A percentile compares a stretch with the other conserved stretches of the same genome.
Evolutionary conservation across 1,140 invertebrate species (phyloP).

Genomic region (Micrasema minimum): DNA sequence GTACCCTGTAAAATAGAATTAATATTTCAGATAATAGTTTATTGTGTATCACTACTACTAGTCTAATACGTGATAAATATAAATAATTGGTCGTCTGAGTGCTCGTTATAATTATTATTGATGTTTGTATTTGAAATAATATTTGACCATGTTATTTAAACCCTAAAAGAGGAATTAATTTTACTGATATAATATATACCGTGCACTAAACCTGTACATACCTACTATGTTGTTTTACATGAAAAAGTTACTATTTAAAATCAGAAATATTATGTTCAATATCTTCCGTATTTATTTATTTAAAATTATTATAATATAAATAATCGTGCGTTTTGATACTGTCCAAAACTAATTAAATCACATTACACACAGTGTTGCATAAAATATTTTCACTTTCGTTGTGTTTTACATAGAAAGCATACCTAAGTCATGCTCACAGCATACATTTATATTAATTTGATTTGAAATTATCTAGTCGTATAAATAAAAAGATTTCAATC

Average conservation of each 20-base stretch:
- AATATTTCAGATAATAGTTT: neutral
- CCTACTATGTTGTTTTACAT: no score
- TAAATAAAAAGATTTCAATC: slow-evolving; percentile 47
- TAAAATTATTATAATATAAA: no score
- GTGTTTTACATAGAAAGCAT: slow-evolving; percentile 45
- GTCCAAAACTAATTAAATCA: slow-evolving; percentile 21
- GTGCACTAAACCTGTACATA: no score
- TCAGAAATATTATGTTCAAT: no score
- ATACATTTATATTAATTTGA: slow-evolving; percentile 33
- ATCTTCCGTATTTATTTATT: no score
- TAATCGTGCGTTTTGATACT: no score
- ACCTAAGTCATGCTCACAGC: slow-evolving; percentile 22
- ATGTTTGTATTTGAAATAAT: slow-evolving; percentile 33
- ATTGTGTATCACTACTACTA: slow-evolving; percentile 13
- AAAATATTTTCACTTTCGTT: slow-evolving; percentile 50
- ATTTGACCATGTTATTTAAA: slow-evolving; percentile 24
- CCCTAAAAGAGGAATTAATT: neutral
- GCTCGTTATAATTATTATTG: slow-evolving; percentile 20
- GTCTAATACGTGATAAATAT: slow-evolving; percentile 23
- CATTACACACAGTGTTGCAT: slow-evolving; percentile 50
- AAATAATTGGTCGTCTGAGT: slow-evolving; percentile 15
- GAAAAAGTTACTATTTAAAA: no score
- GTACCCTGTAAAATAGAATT: slow-evolving; percentile 11
- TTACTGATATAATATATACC: no score
- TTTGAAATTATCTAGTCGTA: slow-evolving; percentile 53